Evolutionary conservation across 2,113 vertebrate genomes (phyloP), one percentile per base, ranked within the genome.

Genomic region (Nansenia antarctica): DNA sequence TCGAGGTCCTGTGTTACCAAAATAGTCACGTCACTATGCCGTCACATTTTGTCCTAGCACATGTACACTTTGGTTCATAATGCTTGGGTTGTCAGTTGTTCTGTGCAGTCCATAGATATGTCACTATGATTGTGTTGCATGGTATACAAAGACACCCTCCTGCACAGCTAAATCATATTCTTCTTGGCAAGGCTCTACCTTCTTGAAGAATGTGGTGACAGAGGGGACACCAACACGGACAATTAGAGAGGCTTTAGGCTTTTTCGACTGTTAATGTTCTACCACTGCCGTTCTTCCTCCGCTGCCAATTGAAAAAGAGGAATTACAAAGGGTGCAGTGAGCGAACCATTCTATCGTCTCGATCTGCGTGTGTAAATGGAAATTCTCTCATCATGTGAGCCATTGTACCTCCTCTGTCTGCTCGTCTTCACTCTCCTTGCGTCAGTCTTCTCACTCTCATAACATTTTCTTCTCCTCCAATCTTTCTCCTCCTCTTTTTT

Each of bases 371-470:
- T 2, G 20, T 35, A 37, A 62, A n/a, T n/a, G n/a, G n/a, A n/a
- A n/a, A n/a, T n/a, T n/a, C n/a, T n/a, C n/a, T 62, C 59, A 62
- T 62, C 59, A 62, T 62, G 59, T 62, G 6, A 14, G n/a, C 59
- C 35, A 37, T 37, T n/a, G n/a, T n/a, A n/a, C n/a, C 2, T 35
- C 2, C 34, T 35, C 34, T 35, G 34, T 35, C 34, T 35, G 34
- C 34, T 35, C 34, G 5, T 35, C 34, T 35, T 35, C 34, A 35
- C 34, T 35, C 34, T 35, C 34, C 1, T 35, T 2, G 2, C 11
- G 34, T 35, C 34, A 35, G 34, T 35, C 34, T 35, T 35, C 34
- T 35, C 11, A 11, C 34, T 35, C 34, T 35, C 34, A 8, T 35
- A 35, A 35, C 34, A 8, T 35, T 35, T 2, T 35, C 2, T 35